These are phyloP conservation scores for Globodera ellingtonae DNA, from an alignment of 1,140 invertebrate species.

Conservation along the genomic window DNA sequence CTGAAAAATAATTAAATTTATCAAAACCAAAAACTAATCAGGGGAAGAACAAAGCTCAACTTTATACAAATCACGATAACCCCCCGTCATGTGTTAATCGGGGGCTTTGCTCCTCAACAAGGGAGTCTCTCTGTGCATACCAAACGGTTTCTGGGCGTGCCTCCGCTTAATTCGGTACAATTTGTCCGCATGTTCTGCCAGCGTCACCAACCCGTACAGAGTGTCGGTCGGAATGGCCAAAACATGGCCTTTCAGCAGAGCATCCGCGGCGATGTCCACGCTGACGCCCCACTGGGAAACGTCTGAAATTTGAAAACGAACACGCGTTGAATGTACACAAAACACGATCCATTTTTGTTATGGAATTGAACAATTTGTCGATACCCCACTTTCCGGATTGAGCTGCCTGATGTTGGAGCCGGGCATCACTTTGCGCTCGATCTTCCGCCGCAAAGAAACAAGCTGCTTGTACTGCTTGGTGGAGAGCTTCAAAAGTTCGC, in stretches of 20 bases:
- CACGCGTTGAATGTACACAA: background rate
- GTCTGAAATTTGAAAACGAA: background rate
- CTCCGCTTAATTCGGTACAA: slow-evolving; percentile 38
- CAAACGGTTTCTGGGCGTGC: slow-evolving; percentile 36
- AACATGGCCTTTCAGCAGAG: slow-evolving; percentile 32
- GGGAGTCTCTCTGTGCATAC: slow-evolving; percentile 36
- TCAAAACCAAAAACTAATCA: background rate
- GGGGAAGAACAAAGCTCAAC: background rate
- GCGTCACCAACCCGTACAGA: slow-evolving; percentile 42
- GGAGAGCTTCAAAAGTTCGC: background rate
- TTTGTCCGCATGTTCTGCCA: slow-evolving; percentile 31
- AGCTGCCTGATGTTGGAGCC: slow-evolving; percentile 21
- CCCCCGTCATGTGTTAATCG: no score
- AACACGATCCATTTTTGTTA: no score
- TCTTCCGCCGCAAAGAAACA: background rate
- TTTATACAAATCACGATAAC: background rate
- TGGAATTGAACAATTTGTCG: no score
- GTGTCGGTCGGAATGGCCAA: slow-evolving; percentile 51
- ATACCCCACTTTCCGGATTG: background rate
- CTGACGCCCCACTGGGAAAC: background rate
- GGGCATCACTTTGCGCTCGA: background rate
- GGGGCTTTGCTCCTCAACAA: slow-evolving; percentile 14
- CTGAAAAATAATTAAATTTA: background rate
- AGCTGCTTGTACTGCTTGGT: background rate
- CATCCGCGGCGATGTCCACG: slow-evolving; percentile 20